A percentile compares a stretch with the other conserved stretches of the same genome.
These are phyloP conservation scores for Rhincodon typus DNA, from an alignment of 2,797 vertebrate genomes.

Conservation along the genomic window DNA sequence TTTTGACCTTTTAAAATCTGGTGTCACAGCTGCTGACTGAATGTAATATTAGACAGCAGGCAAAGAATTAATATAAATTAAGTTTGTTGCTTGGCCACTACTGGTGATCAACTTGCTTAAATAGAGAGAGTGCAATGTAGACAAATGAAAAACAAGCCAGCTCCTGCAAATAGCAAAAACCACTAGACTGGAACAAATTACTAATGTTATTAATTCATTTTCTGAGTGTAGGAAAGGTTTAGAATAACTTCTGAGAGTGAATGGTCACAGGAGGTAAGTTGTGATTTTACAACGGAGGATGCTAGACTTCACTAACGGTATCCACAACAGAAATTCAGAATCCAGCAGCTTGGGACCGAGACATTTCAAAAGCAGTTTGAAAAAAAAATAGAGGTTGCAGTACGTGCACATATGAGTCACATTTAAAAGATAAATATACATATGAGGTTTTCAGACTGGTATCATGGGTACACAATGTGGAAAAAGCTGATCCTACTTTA, in stretches of 20 bases:
- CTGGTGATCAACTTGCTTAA: not conserved
- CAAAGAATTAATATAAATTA: not conserved
- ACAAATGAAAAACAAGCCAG: not conserved
- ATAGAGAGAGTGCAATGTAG: not conserved
- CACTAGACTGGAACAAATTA: not conserved
- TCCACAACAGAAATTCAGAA: not conserved
- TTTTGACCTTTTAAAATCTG: constrained; percentile 19
- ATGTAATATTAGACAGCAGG: not conserved
- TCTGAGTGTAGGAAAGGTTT: not conserved
- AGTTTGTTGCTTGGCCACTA: not conserved
- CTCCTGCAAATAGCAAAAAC: not conserved
- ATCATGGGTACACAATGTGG: not conserved
- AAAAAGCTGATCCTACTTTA: not conserved
- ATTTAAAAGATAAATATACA: not conserved
- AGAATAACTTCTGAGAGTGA: not conserved
- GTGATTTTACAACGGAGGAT: not conserved
- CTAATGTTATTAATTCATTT: not conserved
- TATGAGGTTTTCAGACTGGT: not conserved
- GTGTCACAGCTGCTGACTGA: not conserved
- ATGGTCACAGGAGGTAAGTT: not conserved
- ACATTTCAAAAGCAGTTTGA: not conserved
- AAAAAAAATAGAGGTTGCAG: not conserved
- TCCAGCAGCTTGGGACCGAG: not conserved
- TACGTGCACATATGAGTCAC: not conserved
- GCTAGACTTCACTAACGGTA: not conserved